phyloP scores from a whole-genome alignment of 2,113 vertebrate species.

The Myotis davidii region DNA sequence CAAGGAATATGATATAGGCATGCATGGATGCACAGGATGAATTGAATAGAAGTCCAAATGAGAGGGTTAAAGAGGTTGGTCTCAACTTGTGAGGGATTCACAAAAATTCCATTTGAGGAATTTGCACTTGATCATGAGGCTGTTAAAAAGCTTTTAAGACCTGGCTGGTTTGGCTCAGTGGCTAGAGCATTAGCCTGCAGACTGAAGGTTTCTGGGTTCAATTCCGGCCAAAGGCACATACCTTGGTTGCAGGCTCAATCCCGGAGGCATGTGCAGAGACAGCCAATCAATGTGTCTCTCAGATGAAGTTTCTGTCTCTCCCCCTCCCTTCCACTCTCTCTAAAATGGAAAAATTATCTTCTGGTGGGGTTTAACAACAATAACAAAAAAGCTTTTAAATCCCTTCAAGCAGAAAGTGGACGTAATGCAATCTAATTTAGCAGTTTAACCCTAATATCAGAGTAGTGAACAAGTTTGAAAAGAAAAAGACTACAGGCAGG shows the following conservation, averaged over 20 bases:
- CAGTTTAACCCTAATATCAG: neutral
- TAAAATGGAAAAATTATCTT: too few species aligned
- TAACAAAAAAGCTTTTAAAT: constrained; percentile 5
- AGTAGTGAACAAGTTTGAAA: neutral
- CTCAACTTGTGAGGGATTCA: neutral
- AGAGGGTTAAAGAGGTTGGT: neutral
- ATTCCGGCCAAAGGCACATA: too few species aligned
- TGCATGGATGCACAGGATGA: neutral
- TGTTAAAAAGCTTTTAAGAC: constrained; percentile 28
- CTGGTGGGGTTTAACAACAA: too few species aligned
- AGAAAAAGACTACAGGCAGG: neutral
- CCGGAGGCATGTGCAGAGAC: too few species aligned
- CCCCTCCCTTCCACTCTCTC: too few species aligned
- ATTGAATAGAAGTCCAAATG: neutral
- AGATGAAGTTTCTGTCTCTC: too few species aligned
- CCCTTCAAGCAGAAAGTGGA: constrained; percentile 23
- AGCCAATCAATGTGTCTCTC: too few species aligned
- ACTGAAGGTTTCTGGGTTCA: too few species aligned
- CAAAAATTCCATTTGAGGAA: constrained; percentile 6
- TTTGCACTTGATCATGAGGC: neutral
- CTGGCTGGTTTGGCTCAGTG: too few species aligned
- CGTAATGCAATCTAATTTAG: neutral
- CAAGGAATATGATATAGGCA: neutral
- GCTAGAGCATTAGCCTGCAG: too few species aligned
- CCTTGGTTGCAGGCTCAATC: too few species aligned